Percentiles rank a stretch among this genome's conserved stretches.
Conservation (phyloP, 2,113 vertebrate species). For the Megaceryle maxima region DNA sequence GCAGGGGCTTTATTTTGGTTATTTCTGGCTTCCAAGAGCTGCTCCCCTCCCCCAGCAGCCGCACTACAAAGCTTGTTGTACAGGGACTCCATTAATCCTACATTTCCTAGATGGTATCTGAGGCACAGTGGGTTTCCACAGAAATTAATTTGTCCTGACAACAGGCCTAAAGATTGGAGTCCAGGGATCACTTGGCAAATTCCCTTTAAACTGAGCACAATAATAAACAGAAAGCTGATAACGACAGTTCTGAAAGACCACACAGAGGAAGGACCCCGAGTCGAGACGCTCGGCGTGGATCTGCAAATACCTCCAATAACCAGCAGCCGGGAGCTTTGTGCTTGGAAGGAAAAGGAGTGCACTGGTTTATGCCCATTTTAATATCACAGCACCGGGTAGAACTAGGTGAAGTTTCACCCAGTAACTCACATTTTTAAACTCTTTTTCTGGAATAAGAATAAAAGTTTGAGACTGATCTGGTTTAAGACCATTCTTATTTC, state of each 20-base stretch:
- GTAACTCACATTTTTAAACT: neutral
- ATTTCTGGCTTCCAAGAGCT: neutral
- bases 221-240: conserved; percentile 77
- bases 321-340: neutral
- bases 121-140: conserved; percentile 75
- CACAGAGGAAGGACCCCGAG: conserved; percentile 55
- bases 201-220: conserved; percentile 76
- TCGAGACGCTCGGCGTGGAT: neutral
- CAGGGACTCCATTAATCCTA: conserved; percentile 77
- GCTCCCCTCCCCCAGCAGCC: conserved; percentile 31
- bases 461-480: accelerated
- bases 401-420: neutral
- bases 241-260: conserved; percentile 67
- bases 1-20: neutral
- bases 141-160: conserved; percentile 84
- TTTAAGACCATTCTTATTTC: neutral
- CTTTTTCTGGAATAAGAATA: neutral
- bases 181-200: conserved; percentile 76
- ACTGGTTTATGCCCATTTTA: conserved; percentile 16
- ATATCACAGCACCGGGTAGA: neutral
- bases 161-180: conserved; percentile 79
- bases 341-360: neutral
- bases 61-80: conserved; percentile 65
- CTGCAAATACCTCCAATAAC: conserved; percentile 1
- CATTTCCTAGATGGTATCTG: conserved; percentile 78